Evolutionary conservation across 2,797 vertebrate genomes (phyloP), one percentile per base, ranked within the genome.

Genomic region (Sebastes nivosus): DNA sequence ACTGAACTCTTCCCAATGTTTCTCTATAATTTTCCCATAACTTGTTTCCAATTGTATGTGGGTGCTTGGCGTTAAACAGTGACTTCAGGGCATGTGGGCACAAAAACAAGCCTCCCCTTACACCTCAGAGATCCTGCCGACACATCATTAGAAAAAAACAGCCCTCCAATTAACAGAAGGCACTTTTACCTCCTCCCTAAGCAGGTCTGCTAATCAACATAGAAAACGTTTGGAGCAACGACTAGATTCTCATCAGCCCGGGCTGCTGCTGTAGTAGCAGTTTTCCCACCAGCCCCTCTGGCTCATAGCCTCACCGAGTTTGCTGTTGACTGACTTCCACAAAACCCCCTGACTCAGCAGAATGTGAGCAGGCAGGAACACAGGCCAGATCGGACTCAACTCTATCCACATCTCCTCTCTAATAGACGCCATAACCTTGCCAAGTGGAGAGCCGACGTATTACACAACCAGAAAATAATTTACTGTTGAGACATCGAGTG

Each of bases 341-440:
- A 91, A 88, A 93, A 86, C 86, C 83, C 64, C 65, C 88, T 90
- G 92, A 94, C 87, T 93, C 93, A 94, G 93, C 94, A 94, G 88
- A 89, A 93, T 88, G 90, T 80, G 77, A 88, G 80, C 80, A 55
- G 73, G 71, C 88, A 75, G 67, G 65, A 80, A 63, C 14, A 77
- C 72, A 78, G 81, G 80, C 79, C 81, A 80, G 80, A 74, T 57
- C 36, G 6, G 18, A 80, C 83, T 79, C 85, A 30, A 55, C 82
- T 82, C 71, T 58, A 57, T 79, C 69, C 80, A 80, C 72, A 77
- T 83, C 77, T 75, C 88, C 72, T 54, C 79, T 80, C 70, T 65
- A 87, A 80, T 9, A 75, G 79, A 60, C 81, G 65, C 36, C 18
- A 3, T 30, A 81, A 72, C 87, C 88, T 87, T 76, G 81, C 75